phyloP scores from a whole-genome alignment of 2,888 invertebrate genomes.

The Dasysyrphus albostriatus region DNA sequence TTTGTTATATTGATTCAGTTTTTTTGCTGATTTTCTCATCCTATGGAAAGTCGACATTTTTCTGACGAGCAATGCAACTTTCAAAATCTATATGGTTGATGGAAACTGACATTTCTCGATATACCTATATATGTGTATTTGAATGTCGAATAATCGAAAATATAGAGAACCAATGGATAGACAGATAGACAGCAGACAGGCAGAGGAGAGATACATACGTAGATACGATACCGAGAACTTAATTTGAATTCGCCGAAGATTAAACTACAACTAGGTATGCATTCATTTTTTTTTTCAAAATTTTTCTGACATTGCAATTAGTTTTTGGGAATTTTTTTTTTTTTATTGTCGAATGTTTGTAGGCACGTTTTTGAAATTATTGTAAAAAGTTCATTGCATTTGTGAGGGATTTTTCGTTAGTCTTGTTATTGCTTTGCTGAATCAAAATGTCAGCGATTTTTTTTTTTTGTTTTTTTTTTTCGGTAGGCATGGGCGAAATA shows the following conservation, averaged over 20 bases:
- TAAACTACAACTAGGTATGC: slow-evolving; percentile 1
- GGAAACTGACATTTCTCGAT: slow-evolving; percentile 46
- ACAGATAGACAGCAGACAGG: not conserved
- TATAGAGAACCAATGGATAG: slow-evolving; percentile 8
- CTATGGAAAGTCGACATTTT: slow-evolving; percentile 32
- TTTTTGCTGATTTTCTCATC: slow-evolving; percentile 28
- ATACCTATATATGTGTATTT: not conserved
- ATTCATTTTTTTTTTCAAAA: slow-evolving; percentile 3
- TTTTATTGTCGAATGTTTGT: slow-evolving; percentile 67
- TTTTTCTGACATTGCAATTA: slow-evolving; percentile 63
- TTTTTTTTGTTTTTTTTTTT: not conserved
- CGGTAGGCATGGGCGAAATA: not conserved
- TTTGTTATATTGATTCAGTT: slow-evolving; percentile 51
- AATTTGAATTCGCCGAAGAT: slow-evolving; percentile 43
- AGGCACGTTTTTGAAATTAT: slow-evolving; percentile 38
- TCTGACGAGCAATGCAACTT: slow-evolving; percentile 31
- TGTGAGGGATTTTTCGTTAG: not conserved
- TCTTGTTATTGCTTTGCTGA: not conserved
- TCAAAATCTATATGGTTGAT: slow-evolving; percentile 26
- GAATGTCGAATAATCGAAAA: slow-evolving; percentile 38
- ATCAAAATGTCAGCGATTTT: slow-evolving; percentile 32
- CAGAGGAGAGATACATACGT: not conserved
- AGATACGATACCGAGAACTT: slow-evolving; percentile 16
- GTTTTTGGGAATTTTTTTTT: slow-evolving; percentile 48
- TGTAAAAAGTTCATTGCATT: slow-evolving; percentile 18